Base-by-base conservation (phyloP, 2,888 invertebrate species). In the Euclidia mi region DNA sequence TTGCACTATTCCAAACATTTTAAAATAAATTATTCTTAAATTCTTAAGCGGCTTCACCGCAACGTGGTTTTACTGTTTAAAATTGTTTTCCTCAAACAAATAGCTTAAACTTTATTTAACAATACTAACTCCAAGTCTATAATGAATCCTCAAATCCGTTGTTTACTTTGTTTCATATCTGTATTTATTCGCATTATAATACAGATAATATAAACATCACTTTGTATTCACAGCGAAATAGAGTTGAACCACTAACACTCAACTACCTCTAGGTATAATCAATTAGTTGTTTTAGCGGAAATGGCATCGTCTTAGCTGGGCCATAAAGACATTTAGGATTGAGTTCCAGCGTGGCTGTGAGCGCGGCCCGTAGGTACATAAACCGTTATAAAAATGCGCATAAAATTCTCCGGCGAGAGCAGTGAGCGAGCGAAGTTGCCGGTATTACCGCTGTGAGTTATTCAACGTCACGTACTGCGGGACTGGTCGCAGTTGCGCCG, bases 311-410 rank as follows among this genome's bases (percentile, higher is more conserved):
- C 80, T 83, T 80, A 83, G 81, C 78, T 65, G 68, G 77, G 76
- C 78, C 78, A 87, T 87, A 87, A 88, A 87, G 83, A 83, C 85
- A 83, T 87, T 87, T 84, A 82, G 79, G 81, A 87, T 84, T 84
- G 84, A 85, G 82, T 79, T 81, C 76, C 78, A 78, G 71, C 59
- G 82, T 68, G 76, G 78, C 72, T 76, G 65, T 52, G 65, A 68
- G 70, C 65, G 60, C 63, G 52, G 52, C 67, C 56, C 65, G 70
- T 67, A 79, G 78, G 82, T 81, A 80, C 75, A 78, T 83, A 84
- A 81, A 76, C 72, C 80, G 81, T 84, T 83, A 83, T 86, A 85
- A 85, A 87, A 90, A 88, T 88, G 88, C 85, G 87, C 85, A 89
- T 88, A 90, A 89, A 89, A 89, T 87, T 88, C 82, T 76, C 81